phyloP scores from a whole-genome alignment of 2,888 invertebrate genomes.

The Metacarcinus magister region DNA sequence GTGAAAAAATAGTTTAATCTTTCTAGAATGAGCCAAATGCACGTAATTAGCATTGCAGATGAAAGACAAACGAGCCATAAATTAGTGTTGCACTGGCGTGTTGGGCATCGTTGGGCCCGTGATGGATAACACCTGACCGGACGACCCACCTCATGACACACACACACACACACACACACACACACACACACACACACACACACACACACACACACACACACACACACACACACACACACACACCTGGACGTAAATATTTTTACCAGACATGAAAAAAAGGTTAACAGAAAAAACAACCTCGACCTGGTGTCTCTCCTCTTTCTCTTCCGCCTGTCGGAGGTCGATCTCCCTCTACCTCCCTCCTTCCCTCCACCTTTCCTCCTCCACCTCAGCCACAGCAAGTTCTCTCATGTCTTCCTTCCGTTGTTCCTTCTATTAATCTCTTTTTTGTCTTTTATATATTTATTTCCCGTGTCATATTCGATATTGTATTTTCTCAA shows the following conservation, averaged over 20 bases:
- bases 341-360: neutral
- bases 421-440: neutral
- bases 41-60: slow-evolving; percentile 63
- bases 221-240: slow-evolving; percentile 8
- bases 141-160: neutral
- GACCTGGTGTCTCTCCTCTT: neutral
- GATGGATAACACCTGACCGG: slow-evolving; percentile 56
- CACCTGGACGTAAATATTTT: neutral
- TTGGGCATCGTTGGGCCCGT: slow-evolving; percentile 58
- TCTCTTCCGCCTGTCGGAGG: slow-evolving; percentile 21
- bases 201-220: slow-evolving; percentile 14
- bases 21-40: slow-evolving; percentile 58
- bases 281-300: slow-evolving; percentile 11
- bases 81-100: slow-evolving; percentile 56
- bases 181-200: slow-evolving; percentile 19
- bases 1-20: slow-evolving; percentile 40
- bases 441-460: neutral
- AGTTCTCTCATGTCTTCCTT: slow-evolving; percentile 20
- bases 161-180: neutral
- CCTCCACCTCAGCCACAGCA: neutral
- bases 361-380: neutral
- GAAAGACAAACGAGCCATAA: slow-evolving; percentile 68
- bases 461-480: neutral
- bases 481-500: neutral
- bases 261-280: neutral